Percentiles rank a stretch among this genome's conserved stretches.
Evolutionary conservation across 2,888 invertebrate genomes (phyloP).

Genomic region (Orchestes rusci): DNA sequence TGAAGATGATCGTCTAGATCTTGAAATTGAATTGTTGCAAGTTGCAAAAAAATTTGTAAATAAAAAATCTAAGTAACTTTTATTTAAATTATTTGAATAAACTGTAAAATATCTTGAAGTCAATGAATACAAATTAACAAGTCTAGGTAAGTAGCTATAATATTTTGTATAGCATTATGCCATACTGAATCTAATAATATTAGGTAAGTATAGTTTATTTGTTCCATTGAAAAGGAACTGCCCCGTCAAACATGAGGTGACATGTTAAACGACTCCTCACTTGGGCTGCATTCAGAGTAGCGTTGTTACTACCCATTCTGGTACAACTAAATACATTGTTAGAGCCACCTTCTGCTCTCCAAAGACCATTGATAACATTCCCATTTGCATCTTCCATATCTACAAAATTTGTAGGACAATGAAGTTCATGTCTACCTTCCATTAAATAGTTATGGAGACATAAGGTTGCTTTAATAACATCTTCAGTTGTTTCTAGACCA

Average conservation of each 20-base stretch:
- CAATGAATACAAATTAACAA: too few relatives aligned
- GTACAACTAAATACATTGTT: conserved; percentile 1
- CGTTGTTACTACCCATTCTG: conserved; percentile 4
- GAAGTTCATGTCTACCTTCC: neutral
- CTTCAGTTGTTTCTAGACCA: conserved; percentile 17
- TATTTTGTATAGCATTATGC: too few relatives aligned
- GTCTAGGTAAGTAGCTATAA: too few relatives aligned
- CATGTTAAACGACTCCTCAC: conserved; percentile 2
- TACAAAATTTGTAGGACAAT: conserved; percentile 1
- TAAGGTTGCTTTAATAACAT: conserved; percentile 19
- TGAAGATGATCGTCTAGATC: too few relatives aligned
- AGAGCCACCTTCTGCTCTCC: conserved; percentile 2
- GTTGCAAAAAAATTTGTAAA: too few relatives aligned
- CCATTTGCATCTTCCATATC: conserved; percentile 5
- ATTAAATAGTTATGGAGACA: conserved; percentile 24
- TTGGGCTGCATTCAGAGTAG: conserved; percentile 1
- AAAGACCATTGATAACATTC: conserved; percentile 2
- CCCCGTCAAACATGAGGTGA: conserved; percentile 8
- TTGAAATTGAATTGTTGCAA: conserved; percentile 5
- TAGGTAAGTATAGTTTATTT: conserved; percentile 10
- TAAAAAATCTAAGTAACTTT: too few relatives aligned
- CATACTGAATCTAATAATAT: neutral
- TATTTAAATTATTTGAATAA: too few relatives aligned
- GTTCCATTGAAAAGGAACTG: conserved; percentile 20
- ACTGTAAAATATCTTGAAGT: too few relatives aligned